A percentile compares a stretch with the other conserved stretches of the same genome.
Conservation (phyloP, 2,113 vertebrate genomes). For the Ophthalmolycus amberensis region DNA sequence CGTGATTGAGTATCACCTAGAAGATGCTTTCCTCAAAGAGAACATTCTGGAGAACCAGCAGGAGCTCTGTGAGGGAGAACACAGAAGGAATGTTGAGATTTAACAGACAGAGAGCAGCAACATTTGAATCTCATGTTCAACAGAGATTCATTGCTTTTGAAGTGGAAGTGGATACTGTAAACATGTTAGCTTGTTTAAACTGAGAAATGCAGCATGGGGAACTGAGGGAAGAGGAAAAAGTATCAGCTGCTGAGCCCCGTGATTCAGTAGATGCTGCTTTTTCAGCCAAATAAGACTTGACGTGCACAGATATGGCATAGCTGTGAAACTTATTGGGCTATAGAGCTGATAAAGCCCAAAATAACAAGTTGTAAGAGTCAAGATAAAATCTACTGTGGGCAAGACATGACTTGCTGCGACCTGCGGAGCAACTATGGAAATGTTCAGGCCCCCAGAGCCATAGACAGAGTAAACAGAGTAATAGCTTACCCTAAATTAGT, state of each 20-base stretch:
- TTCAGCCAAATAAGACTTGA: background rate
- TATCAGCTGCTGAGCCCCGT: background rate
- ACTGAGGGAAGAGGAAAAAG: constrained; percentile 2
- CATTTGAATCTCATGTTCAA: constrained; percentile 12
- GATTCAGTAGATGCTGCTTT: background rate
- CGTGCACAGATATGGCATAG: background rate
- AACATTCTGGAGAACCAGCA: constrained; percentile 68
- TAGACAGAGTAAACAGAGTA: constrained; percentile 4
- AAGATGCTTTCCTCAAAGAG: constrained; percentile 43
- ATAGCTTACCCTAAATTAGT: background rate
- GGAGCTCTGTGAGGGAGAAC: constrained; percentile 53
- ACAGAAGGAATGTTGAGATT: constrained; percentile 52
- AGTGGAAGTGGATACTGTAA: constrained; percentile 26
- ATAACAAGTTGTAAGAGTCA: constrained; percentile 15
- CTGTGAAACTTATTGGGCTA: background rate
- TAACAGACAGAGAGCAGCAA: constrained; percentile 17
- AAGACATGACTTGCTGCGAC: constrained; percentile 59
- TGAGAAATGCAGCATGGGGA: background rate
- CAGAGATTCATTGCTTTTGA: background rate
- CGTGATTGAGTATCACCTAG: constrained; percentile 65
- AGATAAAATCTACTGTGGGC: constrained; percentile 33
- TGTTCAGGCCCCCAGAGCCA: constrained; percentile 21
- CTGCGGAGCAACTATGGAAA: constrained; percentile 44
- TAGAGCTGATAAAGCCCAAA: background rate
- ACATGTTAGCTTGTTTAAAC: constrained; percentile 41